Percentiles rank a stretch among this genome's conserved stretches.
phyloP scores from a whole-genome alignment of 2,797 vertebrate genomes.

The Orientallactaga sibirica region DNA sequence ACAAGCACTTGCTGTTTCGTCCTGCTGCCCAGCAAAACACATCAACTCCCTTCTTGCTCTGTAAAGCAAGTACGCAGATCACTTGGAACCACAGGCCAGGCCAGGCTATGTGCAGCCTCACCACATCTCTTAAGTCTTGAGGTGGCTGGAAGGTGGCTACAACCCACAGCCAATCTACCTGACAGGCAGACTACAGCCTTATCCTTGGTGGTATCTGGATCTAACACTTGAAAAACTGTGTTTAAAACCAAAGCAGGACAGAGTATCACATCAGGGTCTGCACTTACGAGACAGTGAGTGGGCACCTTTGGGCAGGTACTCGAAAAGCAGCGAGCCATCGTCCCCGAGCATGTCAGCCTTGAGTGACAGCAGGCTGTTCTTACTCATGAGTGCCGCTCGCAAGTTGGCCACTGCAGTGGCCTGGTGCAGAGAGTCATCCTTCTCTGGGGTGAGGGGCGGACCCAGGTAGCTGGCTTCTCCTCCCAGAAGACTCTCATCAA shows the following conservation, averaged over 20 bases:
- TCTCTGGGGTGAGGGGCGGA: slow-evolving; percentile 89
- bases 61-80: neutral
- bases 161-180: neutral
- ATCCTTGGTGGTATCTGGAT: neutral
- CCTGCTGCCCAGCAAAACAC: neutral
- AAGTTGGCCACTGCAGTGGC: slow-evolving; percentile 94
- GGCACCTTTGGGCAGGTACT: slow-evolving; percentile 97
- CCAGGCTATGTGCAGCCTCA: too few species aligned
- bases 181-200: too few species aligned
- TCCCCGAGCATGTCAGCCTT: slow-evolving; percentile 96
- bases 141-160: neutral
- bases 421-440: slow-evolving; percentile 92
- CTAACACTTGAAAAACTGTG: neutral
- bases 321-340: slow-evolving; percentile 95
- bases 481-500: slow-evolving; percentile 91
- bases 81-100: neutral
- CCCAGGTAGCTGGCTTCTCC: slow-evolving; percentile 92
- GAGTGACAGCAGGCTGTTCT: slow-evolving; percentile 98
- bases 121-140: neutral
- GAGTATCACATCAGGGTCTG: neutral
- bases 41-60: neutral
- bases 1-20: neutral
- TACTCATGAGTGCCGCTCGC: slow-evolving; percentile 97
- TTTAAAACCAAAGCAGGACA: neutral
- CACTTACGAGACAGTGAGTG: slow-evolving; percentile 96